Percentiles rank a stretch among this genome's conserved stretches.
Conservation (phyloP, 2,113 vertebrate genomes). For the Tupaia tana region DNA sequence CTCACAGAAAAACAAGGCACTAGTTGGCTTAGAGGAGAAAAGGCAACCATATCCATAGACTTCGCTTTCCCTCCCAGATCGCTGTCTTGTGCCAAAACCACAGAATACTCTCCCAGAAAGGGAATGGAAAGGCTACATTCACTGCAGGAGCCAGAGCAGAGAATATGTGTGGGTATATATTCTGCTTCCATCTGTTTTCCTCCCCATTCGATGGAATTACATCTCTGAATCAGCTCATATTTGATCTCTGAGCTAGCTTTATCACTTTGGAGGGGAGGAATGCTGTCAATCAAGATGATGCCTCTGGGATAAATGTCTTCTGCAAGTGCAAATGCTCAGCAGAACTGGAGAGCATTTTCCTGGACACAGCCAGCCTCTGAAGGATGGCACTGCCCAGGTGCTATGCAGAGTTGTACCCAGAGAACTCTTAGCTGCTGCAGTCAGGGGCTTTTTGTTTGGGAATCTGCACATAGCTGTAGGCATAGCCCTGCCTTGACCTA, state of each 20-base stretch:
- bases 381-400: neutral
- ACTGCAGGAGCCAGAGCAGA: neutral
- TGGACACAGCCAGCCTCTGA: accelerated
- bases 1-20: slow-evolving; percentile 68
- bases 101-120: slow-evolving; percentile 59
- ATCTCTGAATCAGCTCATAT: neutral
- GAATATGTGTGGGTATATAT: accelerated
- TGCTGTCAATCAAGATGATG: neutral
- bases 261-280: neutral
- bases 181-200: neutral
- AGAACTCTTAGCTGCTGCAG: neutral
- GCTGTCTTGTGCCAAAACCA: slow-evolving; percentile 66
- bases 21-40: slow-evolving; percentile 69
- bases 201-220: neutral
- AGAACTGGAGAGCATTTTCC: neutral
- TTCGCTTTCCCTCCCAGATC: slow-evolving; percentile 58
- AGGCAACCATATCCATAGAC: slow-evolving; percentile 60
- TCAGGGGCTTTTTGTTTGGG: neutral
- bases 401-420: neutral
- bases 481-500: neutral
- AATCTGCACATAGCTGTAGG: neutral
- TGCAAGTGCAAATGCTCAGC: neutral
- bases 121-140: slow-evolving; percentile 28
- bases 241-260: neutral
- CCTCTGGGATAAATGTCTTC: neutral